Base-by-base conservation (phyloP, 2,888 invertebrate genomes). In the Heliconius aoede region DNA sequence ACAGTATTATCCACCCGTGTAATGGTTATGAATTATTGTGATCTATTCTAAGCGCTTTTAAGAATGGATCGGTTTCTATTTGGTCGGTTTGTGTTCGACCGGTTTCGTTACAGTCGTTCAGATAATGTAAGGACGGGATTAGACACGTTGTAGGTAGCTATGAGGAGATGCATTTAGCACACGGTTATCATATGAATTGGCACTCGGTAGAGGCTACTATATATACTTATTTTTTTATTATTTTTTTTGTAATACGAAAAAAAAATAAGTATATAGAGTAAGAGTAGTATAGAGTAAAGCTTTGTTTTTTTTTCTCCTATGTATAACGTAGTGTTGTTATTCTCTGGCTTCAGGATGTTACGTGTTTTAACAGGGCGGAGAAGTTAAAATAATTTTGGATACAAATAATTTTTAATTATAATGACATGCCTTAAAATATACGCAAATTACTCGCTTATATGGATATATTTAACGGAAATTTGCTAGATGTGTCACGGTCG, bases 1-100 rank as follows among this genome's bases (percentile, higher is more conserved):
- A 83, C 80, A 83, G 85, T 87, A 89, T 88, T 88, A 88, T 90
- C 86, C 87, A 84, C 82, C 84, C 86, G 87, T 88, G 87, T 87
- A 90, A 88, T 90, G 82, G 89, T 91, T 92, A 92, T 93, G 92
- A 93, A 89, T 92, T 91, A 92, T 93, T 92, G 89, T 91, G 88
- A 87, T 91, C 92, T 93, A 93, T 92, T 92, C 88, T 84, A 74
- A 83, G 89, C 83, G 85, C 89, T 86, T 85, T 87, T 88, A 90
- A 91, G 91, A 91, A 91, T 91, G 91, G 90, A 84, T 86, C 60
- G 72, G 60, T 72, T 69, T 83, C 82, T 82, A 82, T 81, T 81
- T 83, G 76, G 80, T 83, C 79, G 83, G 81, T 83, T 84, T 82
- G 81, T 81, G 82, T 81, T 81, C 74, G 76, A 74, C 80, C 76